Evolutionary conservation across 1,140 invertebrate genomes (phyloP).

Genomic region (Tetramorium simillimum): DNA sequence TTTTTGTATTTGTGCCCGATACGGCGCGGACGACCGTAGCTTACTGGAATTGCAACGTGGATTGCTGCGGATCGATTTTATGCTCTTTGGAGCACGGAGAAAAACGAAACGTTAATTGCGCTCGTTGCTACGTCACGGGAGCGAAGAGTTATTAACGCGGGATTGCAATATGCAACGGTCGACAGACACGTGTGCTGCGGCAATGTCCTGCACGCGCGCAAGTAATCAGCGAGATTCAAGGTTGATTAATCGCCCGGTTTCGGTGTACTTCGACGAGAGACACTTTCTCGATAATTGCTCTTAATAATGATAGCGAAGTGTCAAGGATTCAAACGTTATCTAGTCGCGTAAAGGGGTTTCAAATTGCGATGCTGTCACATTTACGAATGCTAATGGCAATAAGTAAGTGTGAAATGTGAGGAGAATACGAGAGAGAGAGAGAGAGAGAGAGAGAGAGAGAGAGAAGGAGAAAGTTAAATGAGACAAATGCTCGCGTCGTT

Average conservation of each 20-base stretch:
- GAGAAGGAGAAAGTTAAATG: conserved; percentile 15
- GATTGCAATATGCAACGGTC: conserved; percentile 22
- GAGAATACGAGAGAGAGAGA: conserved; percentile 1
- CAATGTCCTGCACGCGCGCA: conserved; percentile 22
- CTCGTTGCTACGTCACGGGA: conserved; percentile 29
- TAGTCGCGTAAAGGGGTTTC: not conserved
- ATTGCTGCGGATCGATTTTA: conserved; percentile 36
- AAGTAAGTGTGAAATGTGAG: not conserved
- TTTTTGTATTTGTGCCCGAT: not conserved
- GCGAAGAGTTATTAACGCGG: conserved; percentile 43
- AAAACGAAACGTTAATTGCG: conserved; percentile 49
- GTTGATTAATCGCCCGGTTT: conserved; percentile 42
- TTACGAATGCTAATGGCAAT: not conserved
- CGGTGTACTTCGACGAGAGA: conserved; percentile 10
- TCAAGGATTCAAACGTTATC: not conserved
- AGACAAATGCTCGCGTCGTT: conserved; percentile 11
- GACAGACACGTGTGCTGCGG: not conserved
- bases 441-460: conserved; percentile 25
- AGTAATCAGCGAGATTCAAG: conserved; percentile 43
- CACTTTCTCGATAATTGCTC: conserved; percentile 49
- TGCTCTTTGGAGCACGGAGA: conserved; percentile 12
- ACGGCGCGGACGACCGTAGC: not conserved
- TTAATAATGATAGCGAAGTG: conserved; percentile 24
- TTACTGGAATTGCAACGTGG: not conserved
- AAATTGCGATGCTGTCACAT: not conserved